phyloP scores from a whole-genome alignment of 1,140 invertebrate genomes.

The Papilio polyxenes region DNA sequence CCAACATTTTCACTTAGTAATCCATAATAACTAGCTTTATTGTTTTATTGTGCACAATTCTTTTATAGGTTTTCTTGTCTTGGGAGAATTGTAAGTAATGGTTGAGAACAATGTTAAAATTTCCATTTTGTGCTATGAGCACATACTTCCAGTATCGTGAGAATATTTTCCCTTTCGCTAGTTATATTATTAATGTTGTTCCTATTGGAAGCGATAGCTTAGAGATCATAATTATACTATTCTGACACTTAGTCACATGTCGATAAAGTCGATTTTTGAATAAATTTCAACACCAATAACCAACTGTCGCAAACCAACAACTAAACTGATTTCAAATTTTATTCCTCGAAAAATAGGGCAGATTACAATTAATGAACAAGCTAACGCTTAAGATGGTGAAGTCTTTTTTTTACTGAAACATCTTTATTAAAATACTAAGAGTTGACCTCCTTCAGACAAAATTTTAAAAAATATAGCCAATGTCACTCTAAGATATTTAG shows the following conservation, averaged over 20 bases:
- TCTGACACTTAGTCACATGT: neutral
- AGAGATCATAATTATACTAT: neutral
- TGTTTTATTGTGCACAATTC: neutral
- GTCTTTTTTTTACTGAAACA: no score
- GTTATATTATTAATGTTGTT: neutral
- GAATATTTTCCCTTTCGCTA: slow-evolving; percentile 1
- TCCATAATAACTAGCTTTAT: neutral
- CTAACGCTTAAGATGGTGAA: no score
- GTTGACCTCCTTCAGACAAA: no score
- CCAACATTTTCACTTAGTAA: slow-evolving; percentile 1
- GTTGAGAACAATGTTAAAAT: slow-evolving; percentile 7
- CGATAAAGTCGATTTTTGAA: neutral
- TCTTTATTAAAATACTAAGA: no score
- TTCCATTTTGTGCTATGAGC: neutral
- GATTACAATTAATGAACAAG: no score
- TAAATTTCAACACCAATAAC: no score
- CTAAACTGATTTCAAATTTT: no score
- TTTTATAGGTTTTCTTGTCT: slow-evolving; percentile 9
- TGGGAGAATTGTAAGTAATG: neutral
- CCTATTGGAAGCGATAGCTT: neutral
- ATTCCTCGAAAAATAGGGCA: no score
- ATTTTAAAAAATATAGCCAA: no score
- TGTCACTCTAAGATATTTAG: no score
- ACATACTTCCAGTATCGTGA: neutral
- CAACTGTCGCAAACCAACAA: no score